Evolutionary conservation across 2,113 vertebrate species (phyloP).

Genomic region (Ageneiosus marmoratus): DNA sequence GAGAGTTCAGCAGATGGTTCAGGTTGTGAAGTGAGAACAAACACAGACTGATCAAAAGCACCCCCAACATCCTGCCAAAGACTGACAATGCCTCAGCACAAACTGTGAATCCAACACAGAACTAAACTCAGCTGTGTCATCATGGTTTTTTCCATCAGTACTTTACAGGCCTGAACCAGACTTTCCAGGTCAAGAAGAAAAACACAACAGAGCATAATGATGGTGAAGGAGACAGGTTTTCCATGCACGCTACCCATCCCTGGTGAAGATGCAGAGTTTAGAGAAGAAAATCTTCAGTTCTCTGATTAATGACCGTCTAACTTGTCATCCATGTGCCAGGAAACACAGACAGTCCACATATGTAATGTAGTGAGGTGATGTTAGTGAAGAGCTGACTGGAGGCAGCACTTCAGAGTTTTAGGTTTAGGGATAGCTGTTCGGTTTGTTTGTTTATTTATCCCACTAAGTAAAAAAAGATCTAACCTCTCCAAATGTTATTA

Average conservation of each 20-base stretch:
- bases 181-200: slow-evolving; percentile 37
- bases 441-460: background rate
- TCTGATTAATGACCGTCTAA: background rate
- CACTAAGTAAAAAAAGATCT: background rate
- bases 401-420: background rate
- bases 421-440: background rate
- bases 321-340: background rate
- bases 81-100: slow-evolving; percentile 4
- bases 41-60: slow-evolving; percentile 4
- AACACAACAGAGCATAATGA: background rate
- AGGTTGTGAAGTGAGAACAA: slow-evolving; percentile 29
- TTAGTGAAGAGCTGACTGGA: background rate
- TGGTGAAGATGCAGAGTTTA: background rate
- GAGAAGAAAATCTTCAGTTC: background rate
- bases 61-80: background rate
- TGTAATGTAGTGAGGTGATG: background rate
- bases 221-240: background rate
- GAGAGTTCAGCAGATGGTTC: slow-evolving; percentile 46
- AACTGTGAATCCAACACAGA: background rate
- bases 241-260: background rate
- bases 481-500: background rate
- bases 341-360: background rate
- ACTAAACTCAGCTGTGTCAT: slow-evolving; percentile 23
- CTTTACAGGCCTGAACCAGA: slow-evolving; percentile 36
- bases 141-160: slow-evolving; percentile 49